Evolutionary conservation across 2,113 vertebrate species (phyloP), one percentile per base, ranked within the genome.

Genomic region (Poeciliopsis occidentalis): DNA sequence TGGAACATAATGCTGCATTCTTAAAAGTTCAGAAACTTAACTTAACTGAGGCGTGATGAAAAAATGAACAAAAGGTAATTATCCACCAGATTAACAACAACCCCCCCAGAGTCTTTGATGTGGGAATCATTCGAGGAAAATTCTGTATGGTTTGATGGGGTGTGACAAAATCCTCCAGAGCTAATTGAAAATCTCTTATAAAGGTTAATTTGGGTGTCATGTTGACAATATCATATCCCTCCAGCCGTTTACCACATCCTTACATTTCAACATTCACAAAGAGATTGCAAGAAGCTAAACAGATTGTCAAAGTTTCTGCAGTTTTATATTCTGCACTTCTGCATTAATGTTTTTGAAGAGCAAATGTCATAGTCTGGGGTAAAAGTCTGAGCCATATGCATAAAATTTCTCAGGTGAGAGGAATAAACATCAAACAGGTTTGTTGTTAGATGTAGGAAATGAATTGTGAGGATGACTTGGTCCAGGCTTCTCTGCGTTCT

Each of bases 121-220:
- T 37, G 47, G 65, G 62, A 31, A 27, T 78, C 67, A 72, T 11
- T 63, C 32, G 44, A 22, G 30, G 54, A 37, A 37, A 31, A 1
- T 7, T 3, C 30, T 13, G 7, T 10, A 4, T 15, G 4, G 11
- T 22, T 19, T 2, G 24, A 26, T 8, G 2, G 24, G 41, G 6
- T 44, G 27, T 24, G 73, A 32, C 62, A 37, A 47, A 34, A 4
- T 68, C 57, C n/a, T 64, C n/a, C 12, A 85, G 22, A 69, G 37
- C 26, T 66, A n/a, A 69, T 66, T 69, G 70, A 84, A 51, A 22
- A 29, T 64, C 5, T 76, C 63, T 31, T 65, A 26, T 69, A 5
- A 27, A 66, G 17, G 57, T 37, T 65, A 2, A 63, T 62, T 76
- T 65, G 27, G 32, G 13, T 64, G 26, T 79, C 22, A 5, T 47